Conservation (phyloP, 2,888 invertebrate species). For the Drosophila testacea region DNA sequence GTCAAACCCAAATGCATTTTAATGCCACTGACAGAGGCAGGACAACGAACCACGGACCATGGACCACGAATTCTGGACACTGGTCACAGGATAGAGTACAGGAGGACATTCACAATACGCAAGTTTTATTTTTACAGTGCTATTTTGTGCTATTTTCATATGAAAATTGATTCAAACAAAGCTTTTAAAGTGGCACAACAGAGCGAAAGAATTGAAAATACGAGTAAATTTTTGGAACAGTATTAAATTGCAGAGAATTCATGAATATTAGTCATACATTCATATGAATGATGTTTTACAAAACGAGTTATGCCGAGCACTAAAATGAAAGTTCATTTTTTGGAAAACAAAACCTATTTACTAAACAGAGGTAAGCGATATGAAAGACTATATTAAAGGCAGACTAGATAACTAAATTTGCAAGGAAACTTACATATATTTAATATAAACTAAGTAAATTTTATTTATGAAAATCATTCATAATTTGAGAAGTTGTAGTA, state of each 20-base stretch:
- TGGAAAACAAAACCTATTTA: too few species aligned
- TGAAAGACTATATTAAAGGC: too few species aligned
- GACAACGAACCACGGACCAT: constrained; percentile 6
- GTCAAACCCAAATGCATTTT: constrained; percentile 65
- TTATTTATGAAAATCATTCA: too few species aligned
- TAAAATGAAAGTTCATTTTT: too few species aligned
- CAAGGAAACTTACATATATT: too few species aligned
- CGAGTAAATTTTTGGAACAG: constrained; percentile 9
- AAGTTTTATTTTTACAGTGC: constrained; percentile 8
- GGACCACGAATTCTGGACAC: not conserved
- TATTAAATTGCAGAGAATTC: not conserved
- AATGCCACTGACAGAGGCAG: constrained; percentile 50
- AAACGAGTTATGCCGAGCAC: too few species aligned
- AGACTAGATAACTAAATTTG: too few species aligned
- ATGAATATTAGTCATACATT: not conserved
- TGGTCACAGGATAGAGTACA: not conserved
- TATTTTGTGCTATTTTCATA: constrained; percentile 29
- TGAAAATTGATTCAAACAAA: constrained; percentile 41
- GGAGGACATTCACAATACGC: constrained; percentile 10
- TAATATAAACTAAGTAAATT: too few species aligned
- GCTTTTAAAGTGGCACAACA: constrained; percentile 38
- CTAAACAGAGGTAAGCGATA: too few species aligned
- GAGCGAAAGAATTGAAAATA: not conserved
- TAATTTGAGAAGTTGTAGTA: too few species aligned
- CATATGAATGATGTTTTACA: not conserved